These are phyloP conservation scores for Ceratina japonica DNA, from an alignment of 1,140 invertebrate species.

Conservation along the genomic window DNA sequence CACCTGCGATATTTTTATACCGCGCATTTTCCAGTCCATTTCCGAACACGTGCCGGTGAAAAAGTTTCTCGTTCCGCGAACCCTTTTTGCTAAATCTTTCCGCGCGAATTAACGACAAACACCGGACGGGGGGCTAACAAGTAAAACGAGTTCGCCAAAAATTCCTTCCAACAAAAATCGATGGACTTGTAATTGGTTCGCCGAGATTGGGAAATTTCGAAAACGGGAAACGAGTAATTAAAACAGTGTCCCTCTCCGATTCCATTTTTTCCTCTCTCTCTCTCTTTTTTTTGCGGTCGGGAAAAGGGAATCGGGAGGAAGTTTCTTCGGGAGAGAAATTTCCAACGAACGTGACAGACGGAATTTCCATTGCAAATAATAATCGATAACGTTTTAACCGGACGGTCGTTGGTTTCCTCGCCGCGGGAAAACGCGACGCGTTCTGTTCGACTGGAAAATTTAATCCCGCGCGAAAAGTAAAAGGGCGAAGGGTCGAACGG, in stretches of 20 bases:
- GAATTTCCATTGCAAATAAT: conserved; percentile 35
- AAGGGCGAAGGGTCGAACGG: background rate
- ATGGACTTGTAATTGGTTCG: conserved; percentile 23
- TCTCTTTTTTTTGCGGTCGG: too few species aligned
- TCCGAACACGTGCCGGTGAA: conserved; percentile 1
- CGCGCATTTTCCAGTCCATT: conserved; percentile 36
- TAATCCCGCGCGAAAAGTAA: conserved; percentile 16
- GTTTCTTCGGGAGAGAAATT: background rate
- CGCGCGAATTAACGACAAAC: conserved; percentile 16
- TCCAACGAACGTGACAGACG: background rate
- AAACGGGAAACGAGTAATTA: conserved; percentile 5
- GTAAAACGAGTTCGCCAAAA: background rate
- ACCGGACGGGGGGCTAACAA: background rate
- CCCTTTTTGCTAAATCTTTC: background rate
- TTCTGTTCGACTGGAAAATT: background rate
- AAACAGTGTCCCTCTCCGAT: background rate
- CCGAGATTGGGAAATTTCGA: conserved; percentile 30
- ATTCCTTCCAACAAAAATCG: conserved; percentile 24
- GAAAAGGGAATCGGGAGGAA: background rate
- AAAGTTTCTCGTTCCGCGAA: conserved; percentile 9
- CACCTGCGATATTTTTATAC: conserved; percentile 22
- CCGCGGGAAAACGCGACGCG: background rate
- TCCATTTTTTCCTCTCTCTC: too few species aligned
- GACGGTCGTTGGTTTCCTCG: background rate
- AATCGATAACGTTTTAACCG: conserved; percentile 20